These are phyloP conservation scores for Bradypodion ventrale DNA, from an alignment of 2,797 vertebrate species.

Conservation along the genomic window DNA sequence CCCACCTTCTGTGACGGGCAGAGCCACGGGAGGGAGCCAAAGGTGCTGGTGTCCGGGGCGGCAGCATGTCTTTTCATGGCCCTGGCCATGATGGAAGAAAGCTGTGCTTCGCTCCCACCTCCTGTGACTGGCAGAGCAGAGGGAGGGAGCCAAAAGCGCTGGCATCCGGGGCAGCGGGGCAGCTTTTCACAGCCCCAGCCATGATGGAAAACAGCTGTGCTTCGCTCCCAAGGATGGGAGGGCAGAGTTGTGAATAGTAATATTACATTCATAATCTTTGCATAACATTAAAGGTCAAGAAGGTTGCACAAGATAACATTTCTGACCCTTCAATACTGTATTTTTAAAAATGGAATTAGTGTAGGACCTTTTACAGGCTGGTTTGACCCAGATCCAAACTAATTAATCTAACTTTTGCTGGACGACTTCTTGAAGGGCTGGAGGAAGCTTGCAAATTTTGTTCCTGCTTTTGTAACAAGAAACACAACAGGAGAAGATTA, in stretches of 20 bases:
- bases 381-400: neutral
- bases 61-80: too few species aligned
- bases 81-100: too few species aligned
- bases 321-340: slow-evolving; percentile 18
- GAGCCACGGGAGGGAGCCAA: too few species aligned
- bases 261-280: neutral
- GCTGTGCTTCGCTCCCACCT: too few species aligned
- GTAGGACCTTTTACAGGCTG: neutral
- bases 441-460: neutral
- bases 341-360: neutral
- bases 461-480: neutral
- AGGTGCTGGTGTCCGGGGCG: too few species aligned
- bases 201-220: too few species aligned
- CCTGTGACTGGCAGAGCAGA: too few species aligned
- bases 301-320: neutral
- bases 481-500: neutral
- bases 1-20: too few species aligned
- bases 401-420: neutral
- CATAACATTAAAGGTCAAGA: neutral
- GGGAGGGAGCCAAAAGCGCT: too few species aligned
- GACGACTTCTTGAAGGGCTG: too few species aligned
- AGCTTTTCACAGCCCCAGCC: too few species aligned
- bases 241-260: neutral
- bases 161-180: too few species aligned
- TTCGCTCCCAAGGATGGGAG: neutral